Conservation (phyloP, 2,797 vertebrate genomes). For the Enteromius unitaeniatus region DNA sequence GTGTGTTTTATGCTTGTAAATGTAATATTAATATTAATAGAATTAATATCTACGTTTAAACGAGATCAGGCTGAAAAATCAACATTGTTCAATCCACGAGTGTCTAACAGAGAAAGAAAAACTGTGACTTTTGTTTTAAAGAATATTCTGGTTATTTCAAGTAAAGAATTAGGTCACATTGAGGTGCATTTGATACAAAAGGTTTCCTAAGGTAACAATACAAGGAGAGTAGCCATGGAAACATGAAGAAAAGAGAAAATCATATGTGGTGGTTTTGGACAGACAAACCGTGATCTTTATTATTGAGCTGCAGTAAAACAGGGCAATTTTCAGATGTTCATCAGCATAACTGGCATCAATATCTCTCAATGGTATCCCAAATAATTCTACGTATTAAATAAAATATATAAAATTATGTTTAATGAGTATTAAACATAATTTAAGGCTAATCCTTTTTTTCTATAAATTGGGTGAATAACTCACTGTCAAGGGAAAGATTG, state of each 20-base stretch:
- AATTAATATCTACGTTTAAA: too few species aligned
- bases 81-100: neutral
- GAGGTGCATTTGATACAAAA: slow-evolving; percentile 64
- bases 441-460: slow-evolving; percentile 82
- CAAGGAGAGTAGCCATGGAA: slow-evolving; percentile 76
- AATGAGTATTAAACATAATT: slow-evolving; percentile 72
- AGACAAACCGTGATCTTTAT: slow-evolving; percentile 33
- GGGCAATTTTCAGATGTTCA: slow-evolving; percentile 75
- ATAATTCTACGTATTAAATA: slow-evolving; percentile 79
- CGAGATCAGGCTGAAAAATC: neutral
- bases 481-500: slow-evolving; percentile 53
- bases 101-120: neutral
- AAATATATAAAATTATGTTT: too few species aligned
- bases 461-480: slow-evolving; percentile 78
- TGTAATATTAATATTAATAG: too few species aligned
- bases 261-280: slow-evolving; percentile 69
- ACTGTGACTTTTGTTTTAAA: neutral
- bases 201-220: slow-evolving; percentile 77
- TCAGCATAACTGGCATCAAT: slow-evolving; percentile 69
- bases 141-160: neutral
- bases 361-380: slow-evolving; percentile 78
- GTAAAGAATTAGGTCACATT: neutral
- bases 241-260: slow-evolving; percentile 77
- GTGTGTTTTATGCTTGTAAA: too few species aligned
- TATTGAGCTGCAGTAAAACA: slow-evolving; percentile 59